Evolutionary conservation across 2,888 invertebrate species (phyloP).

Genomic region (Chalcosyrphus nemorum): DNA sequence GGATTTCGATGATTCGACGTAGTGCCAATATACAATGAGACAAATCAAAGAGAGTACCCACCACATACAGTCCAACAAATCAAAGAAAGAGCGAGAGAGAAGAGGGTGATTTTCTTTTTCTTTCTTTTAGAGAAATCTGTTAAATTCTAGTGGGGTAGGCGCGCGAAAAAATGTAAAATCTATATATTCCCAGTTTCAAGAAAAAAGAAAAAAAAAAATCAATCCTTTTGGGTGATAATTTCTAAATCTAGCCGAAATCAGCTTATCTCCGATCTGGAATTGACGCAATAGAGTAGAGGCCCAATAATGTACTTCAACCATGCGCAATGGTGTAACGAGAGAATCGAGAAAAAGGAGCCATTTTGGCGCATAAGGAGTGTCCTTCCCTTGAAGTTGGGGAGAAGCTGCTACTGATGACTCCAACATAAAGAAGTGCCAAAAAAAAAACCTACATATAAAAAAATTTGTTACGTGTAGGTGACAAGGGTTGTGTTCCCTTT

Average conservation of each 20-base stretch:
- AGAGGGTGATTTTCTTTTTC: background rate
- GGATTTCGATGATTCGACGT: constrained; percentile 67
- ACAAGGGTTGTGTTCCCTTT: background rate
- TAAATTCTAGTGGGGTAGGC: constrained; percentile 41
- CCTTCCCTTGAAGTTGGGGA: constrained; percentile 26
- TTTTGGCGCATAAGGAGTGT: constrained; percentile 69
- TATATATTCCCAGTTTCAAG: constrained; percentile 2
- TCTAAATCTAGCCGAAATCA: background rate
- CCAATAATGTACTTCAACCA: constrained; percentile 8
- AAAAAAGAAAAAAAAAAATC: no score
- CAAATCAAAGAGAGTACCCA: constrained; percentile 8
- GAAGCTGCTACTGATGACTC: constrained; percentile 27
- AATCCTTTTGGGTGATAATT: background rate
- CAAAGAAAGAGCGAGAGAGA: background rate
- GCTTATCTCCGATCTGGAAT: constrained; percentile 9
- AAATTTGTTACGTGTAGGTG: constrained; percentile 6
- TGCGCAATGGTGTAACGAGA: constrained; percentile 34
- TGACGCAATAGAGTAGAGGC: constrained; percentile 49
- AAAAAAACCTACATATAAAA: no score
- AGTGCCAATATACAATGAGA: constrained; percentile 19
- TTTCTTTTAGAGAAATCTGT: no score
- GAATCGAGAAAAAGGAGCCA: constrained; percentile 5
- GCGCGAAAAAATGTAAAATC: background rate
- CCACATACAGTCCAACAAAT: background rate
- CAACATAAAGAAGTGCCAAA: constrained; percentile 26